Evolutionary conservation across 2,797 vertebrate genomes (phyloP), one percentile per base, ranked within the genome.

Genomic region (Chelidonichthys spinosus): DNA sequence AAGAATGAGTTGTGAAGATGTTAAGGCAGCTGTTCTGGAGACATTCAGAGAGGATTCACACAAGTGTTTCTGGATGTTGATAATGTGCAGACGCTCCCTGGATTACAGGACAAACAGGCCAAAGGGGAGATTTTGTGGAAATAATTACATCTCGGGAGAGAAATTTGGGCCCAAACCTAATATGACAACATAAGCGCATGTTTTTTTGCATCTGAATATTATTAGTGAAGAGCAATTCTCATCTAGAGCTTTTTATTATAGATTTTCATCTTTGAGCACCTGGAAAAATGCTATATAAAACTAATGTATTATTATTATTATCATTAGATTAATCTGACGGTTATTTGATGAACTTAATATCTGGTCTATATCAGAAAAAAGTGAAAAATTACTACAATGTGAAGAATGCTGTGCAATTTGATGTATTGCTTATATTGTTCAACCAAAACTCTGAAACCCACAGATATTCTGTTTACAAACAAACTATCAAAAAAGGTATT

Each of bases 11-110:
- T 11, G 18, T 39, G 14, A n/a, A 53, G 58, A 72, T 4, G 10
- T 33, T 11, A 66, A 58, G 11, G 39, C 52, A 47, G 53, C 72
- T 59, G 72, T 61, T 67, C 37, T 50, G n/a, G 15, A 65, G 55
- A 74, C 25, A 25, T 8, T 61, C 11, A 33, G 2, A 13, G 53
- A 59, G 60, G 59, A 36, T 49, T 63, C 25, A 17, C n/a, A 44
- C 33, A 36, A 40, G 17, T 11, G 11, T 60, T 63, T 68, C 33
- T 75, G 15, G 11, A 66, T 10, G 32, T n/a, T 43, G 35, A 46
- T n/a, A 33, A 69, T 43, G 32, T 40, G 18, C 37, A 63, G 40
- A 53, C 13, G 2, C 39, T 67, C 17, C 6, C 35, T 36, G 33
- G 69, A 52, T 49, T 37, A 49, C 3, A 40, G 17, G 4, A 67